Base-by-base conservation (phyloP, 2,797 vertebrate species). In the Channa striata region DNA sequence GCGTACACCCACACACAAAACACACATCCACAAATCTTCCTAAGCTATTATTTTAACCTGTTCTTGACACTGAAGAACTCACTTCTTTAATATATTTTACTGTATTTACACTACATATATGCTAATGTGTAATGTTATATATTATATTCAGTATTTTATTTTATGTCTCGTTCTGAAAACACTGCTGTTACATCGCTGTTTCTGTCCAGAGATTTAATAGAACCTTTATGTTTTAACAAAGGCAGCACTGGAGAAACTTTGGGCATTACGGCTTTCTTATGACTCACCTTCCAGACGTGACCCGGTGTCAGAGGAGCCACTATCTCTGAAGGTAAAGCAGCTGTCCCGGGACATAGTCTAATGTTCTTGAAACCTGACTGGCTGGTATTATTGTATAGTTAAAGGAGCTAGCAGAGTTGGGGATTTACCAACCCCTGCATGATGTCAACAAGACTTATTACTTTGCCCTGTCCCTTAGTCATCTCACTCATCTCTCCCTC, bases 211-310 rank as follows among this genome's bases (percentile, higher is more conserved):
- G 67, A 62, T n/a, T 30, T 19, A 13, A 6, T 4, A 42, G 16
- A 20, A 34, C 44, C 1, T 48, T 67, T 62, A 78, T 59, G 39
- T 42, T 89, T 93, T 20, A 71, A 43, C 83, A 81, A 83, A 98
- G 97, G 89, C 89, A 74, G 86, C 73, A 2, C 85, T 96, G 83
- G 95, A 96, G 71, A 87, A 68, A 80, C 91, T 92, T 82, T 97
- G 96, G 95, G 91, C 79, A 56, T 59, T 85, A 65, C 85, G 85
- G 36, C 83, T 94, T 87, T 80, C 91, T 74, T 71, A 93, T 52
- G 73, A 74, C 82, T 93, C 90, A 23, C 85, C 93, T 87, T 87
- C 91, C 82, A 87, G 91, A 93, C 77, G 74, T 84, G 68, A 57
- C 47, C 84, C 83, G 72, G 81, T 86, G 80, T 89, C 90, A 72